Evolutionary conservation across 64 coral and sea anemone species (phyloP), one percentile per base, ranked within the genome.

Genomic region (Actinia equina): DNA sequence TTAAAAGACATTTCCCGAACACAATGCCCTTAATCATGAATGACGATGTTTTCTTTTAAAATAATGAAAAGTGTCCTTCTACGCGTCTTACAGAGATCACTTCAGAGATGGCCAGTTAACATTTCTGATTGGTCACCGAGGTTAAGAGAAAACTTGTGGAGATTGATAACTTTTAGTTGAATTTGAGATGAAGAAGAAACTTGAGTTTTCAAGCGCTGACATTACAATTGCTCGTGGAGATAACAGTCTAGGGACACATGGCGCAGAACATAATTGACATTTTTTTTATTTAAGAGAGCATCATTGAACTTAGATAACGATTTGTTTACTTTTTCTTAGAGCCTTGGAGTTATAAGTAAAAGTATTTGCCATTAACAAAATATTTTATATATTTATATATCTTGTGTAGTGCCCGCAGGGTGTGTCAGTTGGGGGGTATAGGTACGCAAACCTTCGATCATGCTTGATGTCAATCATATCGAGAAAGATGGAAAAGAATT

Each of bases 1-100:
- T 81, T 81, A 81, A 81, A 81, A 81, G 78, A 81, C 49, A 81
- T 81, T 81, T 81, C 78, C 78, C 49, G 78, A 44, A 81, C 22
- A 44, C 42, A 81, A 52, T 52, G 78, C 78, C 78, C 78, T 81
- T 44, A 74, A 74, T 74, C 69, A 74, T 30, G 26, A 74, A 74
- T 74, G 69, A 30, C 69, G 78, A 81, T 81, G 78, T 52, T 81
- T 81, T 44, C 14, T 52, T 81, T 81, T 44, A 20, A 49, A 44
- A 81, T 81, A 81, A 81, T 81, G 78, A 81, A 44, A 49, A 49
- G 27, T 81, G 78, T 81, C 78, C 78, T 81, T 81, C 78, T 49
- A 20, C 78, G 78, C 18, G 43, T 81, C 69, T 74, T 74, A 74
- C 69, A 74, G 23, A 74, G 69, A 74, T 74, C 69, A 74, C 23